A percentile compares a stretch with the other conserved stretches of the same genome.
Conservation (phyloP, 92 coral and sea anemone species). For the Pocillopora meandrina region DNA sequence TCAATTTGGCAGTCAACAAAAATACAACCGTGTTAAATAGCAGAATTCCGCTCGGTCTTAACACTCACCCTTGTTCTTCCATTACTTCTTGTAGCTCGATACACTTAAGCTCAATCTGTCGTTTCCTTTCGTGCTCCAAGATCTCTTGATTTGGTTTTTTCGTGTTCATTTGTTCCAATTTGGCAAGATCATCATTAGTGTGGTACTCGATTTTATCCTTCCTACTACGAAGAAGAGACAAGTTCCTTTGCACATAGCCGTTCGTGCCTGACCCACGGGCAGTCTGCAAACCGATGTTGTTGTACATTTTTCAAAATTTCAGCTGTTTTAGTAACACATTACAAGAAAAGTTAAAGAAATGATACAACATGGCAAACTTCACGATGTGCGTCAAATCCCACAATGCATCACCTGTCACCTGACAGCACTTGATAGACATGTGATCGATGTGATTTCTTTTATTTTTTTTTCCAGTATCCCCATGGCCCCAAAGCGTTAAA, state of each 20-base stretch:
- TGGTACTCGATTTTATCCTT: constrained; percentile 88
- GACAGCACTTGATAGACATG: no score
- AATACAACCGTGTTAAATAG: no score
- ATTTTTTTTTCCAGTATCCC: no score
- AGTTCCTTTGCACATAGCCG: constrained; percentile 94
- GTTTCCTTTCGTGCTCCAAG: constrained; percentile 93
- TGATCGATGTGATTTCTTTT: no score
- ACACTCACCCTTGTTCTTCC: constrained; percentile 96
- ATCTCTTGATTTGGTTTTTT: constrained; percentile 97
- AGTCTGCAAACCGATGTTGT: constrained; percentile 89
- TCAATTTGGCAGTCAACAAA: no score
- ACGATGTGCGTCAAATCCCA: constrained; percentile 3
- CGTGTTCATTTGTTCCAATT: constrained; percentile 83
- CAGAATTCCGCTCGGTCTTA: no score
- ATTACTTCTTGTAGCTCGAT: constrained; percentile 88
- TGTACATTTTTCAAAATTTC: constrained; percentile 69
- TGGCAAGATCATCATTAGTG: constrained; percentile 85
- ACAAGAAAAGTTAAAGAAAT: not conserved
- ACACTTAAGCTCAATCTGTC: constrained; percentile 93
- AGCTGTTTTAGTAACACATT: not conserved
- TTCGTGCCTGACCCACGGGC: constrained; percentile 99
- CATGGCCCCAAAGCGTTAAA: no score
- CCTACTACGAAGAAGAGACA: constrained; percentile 85
- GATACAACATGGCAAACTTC: constrained; percentile 19
- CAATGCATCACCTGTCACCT: not conserved